These are phyloP conservation scores for Podocnemis expansa DNA, from an alignment of 2,113 vertebrate genomes.

Conservation along the genomic window DNA sequence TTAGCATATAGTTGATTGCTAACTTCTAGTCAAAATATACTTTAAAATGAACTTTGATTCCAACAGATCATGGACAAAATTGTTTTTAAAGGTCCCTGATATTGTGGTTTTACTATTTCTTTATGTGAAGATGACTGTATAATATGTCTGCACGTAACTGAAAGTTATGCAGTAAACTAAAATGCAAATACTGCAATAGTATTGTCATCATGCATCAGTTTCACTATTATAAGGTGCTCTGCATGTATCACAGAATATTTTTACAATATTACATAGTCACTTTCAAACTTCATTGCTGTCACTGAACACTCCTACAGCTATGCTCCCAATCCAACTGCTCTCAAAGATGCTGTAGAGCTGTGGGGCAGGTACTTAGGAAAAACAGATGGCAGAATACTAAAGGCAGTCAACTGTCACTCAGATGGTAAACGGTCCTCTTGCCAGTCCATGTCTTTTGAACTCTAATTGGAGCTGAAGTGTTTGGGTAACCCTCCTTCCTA, in stretches of 20 bases:
- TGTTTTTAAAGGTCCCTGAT: neutral
- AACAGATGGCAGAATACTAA: slow-evolving; percentile 10
- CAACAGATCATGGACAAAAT: neutral
- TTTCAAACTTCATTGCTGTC: neutral
- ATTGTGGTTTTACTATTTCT: neutral
- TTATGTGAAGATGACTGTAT: neutral
- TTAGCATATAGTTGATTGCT: neutral
- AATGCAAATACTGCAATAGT: neutral
- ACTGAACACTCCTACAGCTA: neutral
- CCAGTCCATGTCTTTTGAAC: neutral
- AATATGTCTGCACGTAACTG: neutral
- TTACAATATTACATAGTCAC: neutral
- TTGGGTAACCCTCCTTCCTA: neutral
- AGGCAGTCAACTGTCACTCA: slow-evolving; percentile 23
- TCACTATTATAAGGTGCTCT: neutral
- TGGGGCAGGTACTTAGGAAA: neutral
- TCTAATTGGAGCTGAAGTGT: neutral
- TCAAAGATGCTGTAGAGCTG: neutral
- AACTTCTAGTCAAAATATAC: neutral
- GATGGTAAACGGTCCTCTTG: slow-evolving; percentile 23
- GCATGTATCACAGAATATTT: neutral
- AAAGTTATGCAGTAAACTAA: neutral
- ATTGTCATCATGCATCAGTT: neutral
- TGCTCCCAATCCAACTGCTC: neutral
- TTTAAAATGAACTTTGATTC: neutral